phyloP scores from a whole-genome alignment of 2,113 vertebrate species.

The Gallinago paraguaiae region DNA sequence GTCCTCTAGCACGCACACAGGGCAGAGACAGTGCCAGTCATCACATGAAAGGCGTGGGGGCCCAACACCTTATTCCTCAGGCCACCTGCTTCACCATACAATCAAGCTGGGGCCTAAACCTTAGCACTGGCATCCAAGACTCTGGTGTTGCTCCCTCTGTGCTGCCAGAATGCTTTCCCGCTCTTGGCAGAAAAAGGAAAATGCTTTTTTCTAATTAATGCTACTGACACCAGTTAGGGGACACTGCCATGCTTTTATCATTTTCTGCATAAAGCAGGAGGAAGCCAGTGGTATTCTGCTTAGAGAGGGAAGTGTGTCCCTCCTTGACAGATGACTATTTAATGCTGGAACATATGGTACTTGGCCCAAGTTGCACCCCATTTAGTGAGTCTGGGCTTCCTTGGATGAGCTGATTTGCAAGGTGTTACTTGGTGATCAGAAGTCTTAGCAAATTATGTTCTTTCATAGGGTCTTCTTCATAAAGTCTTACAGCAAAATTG shows the following conservation, averaged over 20 bases:
- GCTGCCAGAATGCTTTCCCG: neutral
- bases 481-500: neutral
- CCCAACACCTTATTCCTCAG: neutral
- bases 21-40: neutral
- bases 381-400: neutral
- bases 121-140: neutral
- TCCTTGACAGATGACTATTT: neutral
- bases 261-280: neutral
- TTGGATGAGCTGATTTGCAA: neutral
- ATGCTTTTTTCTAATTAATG: neutral
- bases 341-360: neutral
- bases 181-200: neutral
- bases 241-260: neutral
- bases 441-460: neutral
- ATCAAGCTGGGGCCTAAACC: neutral
- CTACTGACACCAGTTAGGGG: neutral
- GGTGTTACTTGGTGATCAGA: neutral
- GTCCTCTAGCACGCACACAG: rapidly evolving
- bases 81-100: neutral
- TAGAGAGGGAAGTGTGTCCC: neutral
- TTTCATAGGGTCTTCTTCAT: neutral
- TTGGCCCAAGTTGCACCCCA: neutral
- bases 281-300: neutral
- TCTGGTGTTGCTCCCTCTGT: neutral
- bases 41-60: neutral